A percentile compares a stretch with the other conserved stretches of the same genome.
Evolutionary conservation across 23 tunicate genomes (phyloP).

Genomic region (Styela clava): DNA sequence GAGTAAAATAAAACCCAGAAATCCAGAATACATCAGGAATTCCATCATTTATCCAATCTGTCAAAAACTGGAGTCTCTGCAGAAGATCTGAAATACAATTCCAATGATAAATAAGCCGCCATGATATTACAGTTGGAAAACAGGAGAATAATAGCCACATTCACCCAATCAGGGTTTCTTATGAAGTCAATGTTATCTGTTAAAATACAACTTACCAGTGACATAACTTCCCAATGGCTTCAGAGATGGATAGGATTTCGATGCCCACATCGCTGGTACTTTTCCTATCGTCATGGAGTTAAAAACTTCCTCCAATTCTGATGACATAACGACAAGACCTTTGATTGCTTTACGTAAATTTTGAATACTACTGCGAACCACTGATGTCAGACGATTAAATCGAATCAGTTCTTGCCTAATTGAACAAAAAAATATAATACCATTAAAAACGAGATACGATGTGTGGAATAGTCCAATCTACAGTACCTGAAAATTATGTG

Average conservation of each 20-base stretch:
- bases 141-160: too few relatives aligned
- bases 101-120: too few relatives aligned
- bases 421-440: not conserved
- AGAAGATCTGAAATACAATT: constrained; percentile 78
- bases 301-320: constrained; percentile 95
- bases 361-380: constrained; percentile 61
- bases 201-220: too few relatives aligned
- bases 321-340: constrained; percentile 95
- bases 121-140: too few relatives aligned
- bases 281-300: constrained; percentile 91
- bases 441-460: not conserved
- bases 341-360: constrained; percentile 92
- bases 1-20: constrained; percentile 96
- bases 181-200: too few relatives aligned
- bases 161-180: too few relatives aligned
- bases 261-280: constrained; percentile 97
- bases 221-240: constrained; percentile 93
- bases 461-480: too few relatives aligned
- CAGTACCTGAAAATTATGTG: too few relatives aligned
- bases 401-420: constrained; percentile 94
- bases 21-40: constrained; percentile 94
- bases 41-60: constrained; percentile 85
- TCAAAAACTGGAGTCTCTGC: constrained; percentile 79
- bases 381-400: constrained; percentile 76
- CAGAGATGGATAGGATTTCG: constrained; percentile 88